Evolutionary conservation across 2,113 vertebrate species (phyloP).

Genomic region (Eulemur rufifrons): DNA sequence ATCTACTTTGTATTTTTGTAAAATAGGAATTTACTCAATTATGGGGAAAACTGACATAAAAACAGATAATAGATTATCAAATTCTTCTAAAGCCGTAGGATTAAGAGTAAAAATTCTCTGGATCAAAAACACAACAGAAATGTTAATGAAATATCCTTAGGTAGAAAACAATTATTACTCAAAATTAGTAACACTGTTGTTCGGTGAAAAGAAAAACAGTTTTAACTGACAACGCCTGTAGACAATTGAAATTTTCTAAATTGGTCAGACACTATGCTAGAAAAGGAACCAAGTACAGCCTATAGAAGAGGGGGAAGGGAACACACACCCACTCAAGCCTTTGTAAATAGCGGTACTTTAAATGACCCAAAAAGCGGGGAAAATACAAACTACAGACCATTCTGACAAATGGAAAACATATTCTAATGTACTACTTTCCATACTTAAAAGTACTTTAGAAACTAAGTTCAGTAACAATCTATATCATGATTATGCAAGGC

Average conservation of each 20-base stretch:
- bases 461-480: conserved; percentile 59
- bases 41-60: conserved; percentile 15
- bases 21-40: conserved; percentile 3
- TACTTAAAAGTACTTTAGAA: conserved; percentile 46
- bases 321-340: conserved; percentile 61
- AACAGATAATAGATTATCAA: background rate
- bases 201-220: background rate
- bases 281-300: conserved; percentile 64
- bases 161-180: conserved; percentile 29
- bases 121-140: conserved; percentile 54
- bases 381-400: conserved; percentile 32
- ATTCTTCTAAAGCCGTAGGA: conserved; percentile 20
- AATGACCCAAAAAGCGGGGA: conserved; percentile 24
- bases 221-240: conserved; percentile 43
- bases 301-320: conserved; percentile 27
- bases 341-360: conserved; percentile 63
- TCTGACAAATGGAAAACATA: conserved; percentile 27
- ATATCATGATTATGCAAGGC: conserved; percentile 81
- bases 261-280: conserved; percentile 25
- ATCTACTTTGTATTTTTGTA: background rate
- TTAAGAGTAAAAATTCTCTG: conserved; percentile 46
- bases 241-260: conserved; percentile 66
- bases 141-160: background rate
- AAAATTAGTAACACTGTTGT: conserved; percentile 30
- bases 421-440: conserved; percentile 43